These are phyloP conservation scores for Pocillopora meandrina DNA, from an alignment of 92 coral and sea anemone genomes.

Conservation along the genomic window DNA sequence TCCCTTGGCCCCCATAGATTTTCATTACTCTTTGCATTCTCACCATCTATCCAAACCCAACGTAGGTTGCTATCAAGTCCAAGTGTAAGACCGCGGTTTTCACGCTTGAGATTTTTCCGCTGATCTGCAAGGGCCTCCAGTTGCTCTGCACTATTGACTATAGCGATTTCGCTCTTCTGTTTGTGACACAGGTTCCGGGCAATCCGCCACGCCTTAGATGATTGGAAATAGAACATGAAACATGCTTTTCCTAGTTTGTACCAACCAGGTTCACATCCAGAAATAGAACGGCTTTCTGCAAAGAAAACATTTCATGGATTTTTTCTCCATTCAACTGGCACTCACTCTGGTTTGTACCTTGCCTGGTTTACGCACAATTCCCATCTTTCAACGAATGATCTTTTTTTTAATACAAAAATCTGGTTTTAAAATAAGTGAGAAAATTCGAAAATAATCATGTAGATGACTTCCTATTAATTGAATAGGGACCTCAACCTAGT, in stretches of 20 bases:
- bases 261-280: conserved; percentile 33
- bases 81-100: background rate
- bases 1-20: conserved; percentile 18
- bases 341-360: background rate
- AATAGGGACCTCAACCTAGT: too few species aligned
- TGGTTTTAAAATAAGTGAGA: too few species aligned
- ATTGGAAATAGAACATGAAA: background rate
- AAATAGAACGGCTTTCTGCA: conserved; percentile 1
- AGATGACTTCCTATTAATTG: too few species aligned
- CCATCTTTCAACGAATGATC: too few species aligned
- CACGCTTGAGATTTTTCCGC: background rate
- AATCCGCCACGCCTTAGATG: background rate
- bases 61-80: background rate
- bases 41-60: conserved; percentile 28
- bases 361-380: too few species aligned
- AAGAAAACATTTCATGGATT: background rate
- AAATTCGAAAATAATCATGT: too few species aligned
- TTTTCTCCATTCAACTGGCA: background rate
- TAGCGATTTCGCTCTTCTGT: conserved; percentile 15
- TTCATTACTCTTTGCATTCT: background rate
- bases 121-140: background rate
- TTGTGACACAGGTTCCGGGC: conserved; percentile 30
- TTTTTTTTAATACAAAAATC: too few species aligned
- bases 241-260: background rate
- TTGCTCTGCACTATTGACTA: background rate